A percentile compares a stretch with the other conserved stretches of the same genome.
These are phyloP conservation scores for Conomelus anceps DNA, from an alignment of 2,888 invertebrate genomes.

Conservation along the genomic window DNA sequence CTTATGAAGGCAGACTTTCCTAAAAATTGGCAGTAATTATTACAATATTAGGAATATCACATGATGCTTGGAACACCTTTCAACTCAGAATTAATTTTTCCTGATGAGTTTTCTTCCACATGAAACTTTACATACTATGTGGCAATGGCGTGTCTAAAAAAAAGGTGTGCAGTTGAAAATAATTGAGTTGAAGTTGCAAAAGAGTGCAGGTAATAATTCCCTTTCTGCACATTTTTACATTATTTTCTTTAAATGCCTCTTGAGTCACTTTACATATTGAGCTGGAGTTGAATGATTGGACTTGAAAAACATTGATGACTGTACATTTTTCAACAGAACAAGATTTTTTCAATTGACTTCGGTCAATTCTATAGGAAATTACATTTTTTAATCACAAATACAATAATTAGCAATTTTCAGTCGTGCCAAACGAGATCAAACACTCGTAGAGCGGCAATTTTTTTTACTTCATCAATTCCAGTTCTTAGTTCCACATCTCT, in stretches of 20 bases:
- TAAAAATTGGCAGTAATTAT: background rate
- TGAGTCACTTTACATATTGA: background rate
- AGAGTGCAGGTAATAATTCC: background rate
- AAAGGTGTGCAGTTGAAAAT: background rate
- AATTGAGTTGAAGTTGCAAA: background rate
- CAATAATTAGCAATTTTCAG: background rate
- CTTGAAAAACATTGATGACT: background rate
- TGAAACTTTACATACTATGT: background rate
- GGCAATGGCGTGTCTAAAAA: background rate
- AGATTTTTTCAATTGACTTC: no score
- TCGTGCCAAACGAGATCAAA: conserved; percentile 44
- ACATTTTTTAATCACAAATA: background rate
- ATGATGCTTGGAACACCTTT: no score
- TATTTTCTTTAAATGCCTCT: no score
- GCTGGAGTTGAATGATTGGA: background rate
- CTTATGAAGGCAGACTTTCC: no score
- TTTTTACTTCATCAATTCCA: conserved; percentile 60
- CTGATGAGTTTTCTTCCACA: background rate
- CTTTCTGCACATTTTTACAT: background rate
- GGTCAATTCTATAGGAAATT: no score
- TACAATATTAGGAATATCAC: background rate
- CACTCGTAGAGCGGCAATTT: conserved; percentile 56
- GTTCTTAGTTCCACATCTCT: conserved; percentile 49
- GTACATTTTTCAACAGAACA: background rate
- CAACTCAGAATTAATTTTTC: background rate